phyloP scores from a whole-genome alignment of 2,888 invertebrate species.

The Dicyrtomina minuta region DNA sequence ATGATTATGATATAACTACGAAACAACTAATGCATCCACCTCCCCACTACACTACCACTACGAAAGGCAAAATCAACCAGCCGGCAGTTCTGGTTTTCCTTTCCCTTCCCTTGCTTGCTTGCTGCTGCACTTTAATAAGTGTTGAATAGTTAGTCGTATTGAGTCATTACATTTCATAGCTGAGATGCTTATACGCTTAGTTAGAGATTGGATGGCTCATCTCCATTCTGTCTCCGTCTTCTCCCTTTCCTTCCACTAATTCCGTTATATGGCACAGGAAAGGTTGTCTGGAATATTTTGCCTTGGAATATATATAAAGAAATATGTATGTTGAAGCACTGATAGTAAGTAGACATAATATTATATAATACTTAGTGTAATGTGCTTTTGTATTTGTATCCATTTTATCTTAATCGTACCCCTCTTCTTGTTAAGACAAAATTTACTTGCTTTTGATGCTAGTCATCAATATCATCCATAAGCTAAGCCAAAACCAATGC shows the following conservation, averaged over 20 bases:
- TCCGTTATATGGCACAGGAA: not conserved
- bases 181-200: not conserved
- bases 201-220: not conserved
- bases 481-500: too few species aligned
- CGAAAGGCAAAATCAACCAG: too few species aligned
- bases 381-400: too few species aligned
- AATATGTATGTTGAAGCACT: not conserved
- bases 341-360: not conserved
- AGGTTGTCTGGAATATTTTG: not conserved
- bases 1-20: too few species aligned
- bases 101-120: not conserved
- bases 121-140: not conserved
- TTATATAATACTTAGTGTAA: too few species aligned
- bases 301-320: not conserved
- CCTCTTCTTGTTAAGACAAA: too few species aligned
- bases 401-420: too few species aligned
- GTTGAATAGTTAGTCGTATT: slow-evolving; percentile 21
- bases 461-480: too few species aligned
- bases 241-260: not conserved
- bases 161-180: slow-evolving; percentile 11
- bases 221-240: not conserved
- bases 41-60: too few species aligned
- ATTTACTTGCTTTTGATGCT: too few species aligned
- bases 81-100: not conserved
- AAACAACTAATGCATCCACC: too few species aligned